These are phyloP conservation scores for Drosophila pegasa DNA, from an alignment of 2,888 invertebrate species.

Conservation along the genomic window DNA sequence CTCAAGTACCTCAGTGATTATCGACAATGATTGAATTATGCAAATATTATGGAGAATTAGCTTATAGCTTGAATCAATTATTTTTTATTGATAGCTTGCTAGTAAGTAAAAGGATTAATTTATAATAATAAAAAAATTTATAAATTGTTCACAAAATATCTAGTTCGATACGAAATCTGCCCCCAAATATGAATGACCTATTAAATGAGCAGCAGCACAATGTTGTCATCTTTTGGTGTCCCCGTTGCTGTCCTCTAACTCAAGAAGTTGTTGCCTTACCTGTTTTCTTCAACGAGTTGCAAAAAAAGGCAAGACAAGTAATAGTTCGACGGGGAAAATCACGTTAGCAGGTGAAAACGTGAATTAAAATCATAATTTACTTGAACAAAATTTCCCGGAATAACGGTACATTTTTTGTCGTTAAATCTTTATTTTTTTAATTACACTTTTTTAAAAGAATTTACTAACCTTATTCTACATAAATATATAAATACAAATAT, in stretches of 20 bases:
- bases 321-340: neutral
- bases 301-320: neutral
- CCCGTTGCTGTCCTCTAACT: neutral
- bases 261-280: neutral
- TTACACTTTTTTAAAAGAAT: neutral
- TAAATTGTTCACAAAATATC: no score
- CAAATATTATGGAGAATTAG: no score
- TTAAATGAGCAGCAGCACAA: neutral
- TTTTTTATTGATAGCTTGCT: neutral
- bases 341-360: constrained; percentile 2
- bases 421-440: neutral
- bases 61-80: neutral
- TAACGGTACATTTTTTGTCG: neutral
- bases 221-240: neutral
- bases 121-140: no score
- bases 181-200: neutral
- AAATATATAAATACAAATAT: neutral
- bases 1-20: neutral
- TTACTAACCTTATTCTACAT: no score
- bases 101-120: no score
- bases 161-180: neutral
- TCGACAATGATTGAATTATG: neutral
- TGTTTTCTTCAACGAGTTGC: neutral
- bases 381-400: neutral
- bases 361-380: neutral